A percentile compares a stretch with the other conserved stretches of the same genome.
phyloP scores from a whole-genome alignment of 1,140 invertebrate species.

The Anadara kagoshimensis region DNA sequence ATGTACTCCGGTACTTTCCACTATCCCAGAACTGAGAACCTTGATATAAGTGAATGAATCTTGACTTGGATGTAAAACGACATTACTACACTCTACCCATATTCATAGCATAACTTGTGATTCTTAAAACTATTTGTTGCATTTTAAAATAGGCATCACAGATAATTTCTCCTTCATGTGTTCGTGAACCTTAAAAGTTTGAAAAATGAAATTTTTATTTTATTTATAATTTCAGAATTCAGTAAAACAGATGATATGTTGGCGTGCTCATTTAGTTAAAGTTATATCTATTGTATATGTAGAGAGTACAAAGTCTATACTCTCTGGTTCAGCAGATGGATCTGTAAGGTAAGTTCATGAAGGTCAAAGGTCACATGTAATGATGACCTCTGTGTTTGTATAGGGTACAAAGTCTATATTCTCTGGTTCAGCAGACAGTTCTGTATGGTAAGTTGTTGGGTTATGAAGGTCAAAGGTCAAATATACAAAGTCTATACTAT shows the following conservation, averaged over 20 bases:
- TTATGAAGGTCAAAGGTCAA: too few relatives aligned
- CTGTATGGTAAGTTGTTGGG: neutral
- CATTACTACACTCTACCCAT: too few relatives aligned
- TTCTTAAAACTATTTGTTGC: too few relatives aligned
- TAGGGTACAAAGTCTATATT: slow-evolving; percentile 59
- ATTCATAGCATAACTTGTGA: too few relatives aligned
- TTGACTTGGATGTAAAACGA: too few relatives aligned
- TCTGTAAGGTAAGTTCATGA: slow-evolving; percentile 65
- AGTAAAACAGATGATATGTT: slow-evolving; percentile 67
- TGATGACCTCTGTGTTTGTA: slow-evolving; percentile 40
- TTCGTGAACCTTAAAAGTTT: too few relatives aligned
- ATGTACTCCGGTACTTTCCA: too few relatives aligned
- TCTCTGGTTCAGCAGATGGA: slow-evolving; percentile 70
- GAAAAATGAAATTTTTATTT: neutral
- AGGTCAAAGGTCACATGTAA: too few relatives aligned
- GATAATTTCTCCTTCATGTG: too few relatives aligned
- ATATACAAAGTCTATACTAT: neutral
- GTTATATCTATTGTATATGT: slow-evolving; percentile 65
- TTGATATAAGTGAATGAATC: too few relatives aligned
- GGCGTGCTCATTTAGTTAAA: slow-evolving; percentile 67
- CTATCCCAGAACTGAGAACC: too few relatives aligned
- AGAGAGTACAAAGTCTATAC: slow-evolving; percentile 56
- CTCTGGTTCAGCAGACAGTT: slow-evolving; percentile 48
- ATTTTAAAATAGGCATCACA: too few relatives aligned
- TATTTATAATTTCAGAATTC: slow-evolving; percentile 43